Evolutionary conservation across 2,113 vertebrate species (phyloP), one percentile per base, ranked within the genome.

Genomic region (Archilochus colubris): DNA sequence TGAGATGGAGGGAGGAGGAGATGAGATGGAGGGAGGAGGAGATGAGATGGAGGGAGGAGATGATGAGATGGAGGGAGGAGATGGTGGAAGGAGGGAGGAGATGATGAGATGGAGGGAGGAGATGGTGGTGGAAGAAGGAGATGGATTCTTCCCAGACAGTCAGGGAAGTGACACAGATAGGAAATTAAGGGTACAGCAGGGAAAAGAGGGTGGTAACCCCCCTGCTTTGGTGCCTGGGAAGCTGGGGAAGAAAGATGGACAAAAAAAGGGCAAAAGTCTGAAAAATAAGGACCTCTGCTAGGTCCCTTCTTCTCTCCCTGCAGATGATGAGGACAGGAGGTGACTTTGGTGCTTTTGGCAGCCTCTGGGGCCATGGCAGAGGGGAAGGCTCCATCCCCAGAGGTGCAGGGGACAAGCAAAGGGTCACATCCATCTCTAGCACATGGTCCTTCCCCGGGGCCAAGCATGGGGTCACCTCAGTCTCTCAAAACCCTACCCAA

Each of bases 381-480:
- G 23, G 23, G 10, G 23, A 50, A 86, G 17, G 55, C 10, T 83
- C 73, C 40, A 10, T 61, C 86, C 62, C 40, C 11, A 40, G 40
- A 40, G 40, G 40, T 9, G 14, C 1, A 4, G 2, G 75, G 31
- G 0, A 9, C 21, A 2, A 8, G 8, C 2, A 14, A 25, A 53
- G 33, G 46, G 25, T 51, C 46, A 2, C 28, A 12, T 6, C 83
- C 61, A 72, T 1, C 54, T 68, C 12, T 0, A 40, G 44, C 0
- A 3, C 51, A 27, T 7, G 25, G 16, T 38, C 50, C 51, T 38
- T 66, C 1, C 67, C 1, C 1, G 2, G 33, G 19, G 14, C 23
- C 67, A 53, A 69, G 36, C 4, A 1, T 0, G 20, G 15, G n/a
- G 20, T 11, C 18, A 1, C 25, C 1, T 17, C 19, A 6, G 2